Base-by-base conservation (phyloP, 2,888 invertebrate genomes). In the Diogma glabrata region DNA sequence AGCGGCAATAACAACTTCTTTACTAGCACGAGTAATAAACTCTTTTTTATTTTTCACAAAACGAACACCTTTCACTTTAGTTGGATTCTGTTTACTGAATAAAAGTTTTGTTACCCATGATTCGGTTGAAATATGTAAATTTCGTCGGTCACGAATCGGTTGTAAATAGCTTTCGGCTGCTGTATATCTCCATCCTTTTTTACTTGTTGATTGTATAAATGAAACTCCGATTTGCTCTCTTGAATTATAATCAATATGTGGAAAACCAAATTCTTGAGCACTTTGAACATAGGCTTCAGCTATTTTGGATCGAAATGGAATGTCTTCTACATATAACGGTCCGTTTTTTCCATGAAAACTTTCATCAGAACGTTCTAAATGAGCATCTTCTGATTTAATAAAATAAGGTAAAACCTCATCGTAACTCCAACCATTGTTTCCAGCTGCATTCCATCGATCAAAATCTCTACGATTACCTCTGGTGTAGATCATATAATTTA, bases 1-100 rank as follows among this genome's bases (percentile, higher is more conserved):
- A 2, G 77, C 79, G 23, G 77, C 72, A 17, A 82, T 60, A 51
- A 83, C 78, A 1, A 81, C 74, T 61, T 78, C 79, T 58, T 74
- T 77, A 38, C 67, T 69, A 1, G 77, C 77, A 45, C 60, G 57
- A 3, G 74, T 64, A 6, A 49, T 56, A 49, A 64, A 60, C 9
- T 56, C 60, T 22, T 55, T 59, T 5, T 66, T 61, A 36, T 63
- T 61, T 30, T 60, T 61, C 0, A 64, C 57, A 56, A 73, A 72
- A 58, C 74, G 69, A 2, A 76, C 71, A 2, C 75, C 75, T 22
- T 65, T 57, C 0, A 71, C 66, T 53, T 30, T 64, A 2, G 43
- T 14, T 9, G 9, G 9, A 43, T 43, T 14, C 20, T 43, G 20
- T 43, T 22, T 43, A n/a, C 23, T 43, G n/a, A 67, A 58, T 55